Conservation (phyloP, 2,888 invertebrate genomes). For the Rhaphigaster nebulosa region DNA sequence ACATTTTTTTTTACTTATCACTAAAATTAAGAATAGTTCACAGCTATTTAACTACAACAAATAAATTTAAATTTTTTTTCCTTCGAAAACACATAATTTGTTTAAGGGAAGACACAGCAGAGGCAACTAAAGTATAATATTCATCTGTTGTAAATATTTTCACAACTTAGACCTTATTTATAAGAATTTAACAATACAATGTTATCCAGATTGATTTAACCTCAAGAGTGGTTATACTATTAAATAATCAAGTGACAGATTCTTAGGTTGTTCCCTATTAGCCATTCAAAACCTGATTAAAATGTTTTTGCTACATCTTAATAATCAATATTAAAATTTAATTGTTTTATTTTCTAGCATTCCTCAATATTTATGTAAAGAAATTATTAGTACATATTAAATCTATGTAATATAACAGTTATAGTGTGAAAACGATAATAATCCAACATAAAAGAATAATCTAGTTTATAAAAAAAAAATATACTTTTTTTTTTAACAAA, state of each 20-base stretch:
- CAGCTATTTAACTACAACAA: background rate
- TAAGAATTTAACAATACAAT: background rate
- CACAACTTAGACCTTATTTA: background rate
- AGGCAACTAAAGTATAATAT: background rate
- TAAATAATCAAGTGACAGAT: constrained; percentile 15
- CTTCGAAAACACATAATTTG: background rate
- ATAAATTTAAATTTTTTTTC: background rate
- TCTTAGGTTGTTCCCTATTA: background rate
- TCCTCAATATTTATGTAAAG: too few relatives aligned
- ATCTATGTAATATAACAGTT: background rate
- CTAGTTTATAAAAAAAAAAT: background rate
- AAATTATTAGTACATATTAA: background rate
- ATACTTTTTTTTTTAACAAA: background rate
- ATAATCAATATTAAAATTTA: background rate
- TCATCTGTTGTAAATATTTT: background rate
- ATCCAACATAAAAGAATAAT: background rate
- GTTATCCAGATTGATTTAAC: constrained; percentile 2
- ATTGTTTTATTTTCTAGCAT: too few relatives aligned
- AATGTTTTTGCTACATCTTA: background rate
- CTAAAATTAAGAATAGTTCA: background rate
- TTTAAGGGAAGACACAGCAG: background rate
- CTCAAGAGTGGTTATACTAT: constrained; percentile 32
- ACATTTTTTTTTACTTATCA: background rate
- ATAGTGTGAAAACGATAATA: too few relatives aligned
- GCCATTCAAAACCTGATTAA: background rate